phyloP scores from a whole-genome alignment of 2,797 vertebrate species.

The Anas capensis region DNA sequence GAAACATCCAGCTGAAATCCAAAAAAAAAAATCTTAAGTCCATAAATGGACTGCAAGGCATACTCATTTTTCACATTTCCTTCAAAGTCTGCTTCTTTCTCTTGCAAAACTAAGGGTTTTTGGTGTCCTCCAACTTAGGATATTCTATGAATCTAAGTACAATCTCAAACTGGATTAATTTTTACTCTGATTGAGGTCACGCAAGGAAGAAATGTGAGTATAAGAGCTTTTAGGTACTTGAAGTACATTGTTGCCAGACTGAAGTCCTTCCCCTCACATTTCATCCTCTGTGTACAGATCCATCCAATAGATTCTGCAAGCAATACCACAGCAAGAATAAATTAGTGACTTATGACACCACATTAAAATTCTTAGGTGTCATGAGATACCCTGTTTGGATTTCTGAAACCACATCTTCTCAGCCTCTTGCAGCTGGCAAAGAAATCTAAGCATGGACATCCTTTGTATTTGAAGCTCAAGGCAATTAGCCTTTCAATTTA shows the following conservation, averaged over 20 bases:
- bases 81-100: neutral
- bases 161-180: neutral
- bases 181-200: neutral
- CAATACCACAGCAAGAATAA: slow-evolving; percentile 49
- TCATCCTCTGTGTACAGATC: neutral
- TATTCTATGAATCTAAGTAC: neutral
- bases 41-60: neutral
- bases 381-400: slow-evolving; percentile 42
- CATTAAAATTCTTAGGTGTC: slow-evolving; percentile 60
- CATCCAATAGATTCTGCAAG: slow-evolving; percentile 28
- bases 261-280: neutral
- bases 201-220: neutral
- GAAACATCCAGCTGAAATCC: neutral
- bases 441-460: slow-evolving; percentile 42
- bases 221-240: neutral
- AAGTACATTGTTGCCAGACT: neutral
- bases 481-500: slow-evolving; percentile 65
- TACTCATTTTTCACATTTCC: neutral
- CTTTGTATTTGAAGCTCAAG: slow-evolving; percentile 46
- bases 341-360: slow-evolving; percentile 40
- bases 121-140: neutral
- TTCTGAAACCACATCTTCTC: slow-evolving; percentile 59
- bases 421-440: slow-evolving; percentile 41
- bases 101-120: neutral
- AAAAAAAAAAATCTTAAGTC: neutral